These are phyloP conservation scores for Pyrrhura leucotis DNA, from an alignment of 2,797 vertebrate genomes.

Conservation along the genomic window DNA sequence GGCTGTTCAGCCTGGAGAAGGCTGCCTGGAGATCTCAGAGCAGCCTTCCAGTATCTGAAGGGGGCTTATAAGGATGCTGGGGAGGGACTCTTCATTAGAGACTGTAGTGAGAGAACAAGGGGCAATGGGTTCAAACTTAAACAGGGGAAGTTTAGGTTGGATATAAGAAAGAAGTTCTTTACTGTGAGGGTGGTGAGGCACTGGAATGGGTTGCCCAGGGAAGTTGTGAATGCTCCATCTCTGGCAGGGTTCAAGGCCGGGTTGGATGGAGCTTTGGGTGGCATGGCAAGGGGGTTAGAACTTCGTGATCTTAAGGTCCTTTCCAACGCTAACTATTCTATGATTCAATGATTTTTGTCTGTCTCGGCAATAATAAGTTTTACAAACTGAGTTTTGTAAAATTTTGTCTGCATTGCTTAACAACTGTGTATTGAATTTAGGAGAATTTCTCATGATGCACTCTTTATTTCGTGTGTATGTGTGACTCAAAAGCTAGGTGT, in stretches of 20 bases:
- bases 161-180: no score
- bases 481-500: neutral
- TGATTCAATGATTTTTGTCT: neutral
- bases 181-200: no score
- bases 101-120: no score
- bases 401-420: neutral
- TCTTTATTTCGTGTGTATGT: neutral
- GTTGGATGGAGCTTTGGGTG: rapidly evolving
- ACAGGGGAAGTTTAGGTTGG: no score
- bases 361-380: neutral
- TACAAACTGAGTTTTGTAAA: neutral
- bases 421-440: neutral
- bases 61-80: no score
- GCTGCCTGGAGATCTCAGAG: no score
- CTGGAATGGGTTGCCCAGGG: no score
- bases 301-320: neutral
- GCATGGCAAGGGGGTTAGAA: neutral
- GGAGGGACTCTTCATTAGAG: no score
- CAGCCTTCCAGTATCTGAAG: no score
- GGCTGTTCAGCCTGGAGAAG: no score
- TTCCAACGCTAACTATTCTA: neutral
- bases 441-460: neutral
- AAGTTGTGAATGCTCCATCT: neutral
- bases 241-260: neutral
- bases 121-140: no score